A percentile compares a stretch with the other conserved stretches of the same genome.
Evolutionary conservation across 1,140 invertebrate species (phyloP).

Genomic region (Conus betulinus): DNA sequence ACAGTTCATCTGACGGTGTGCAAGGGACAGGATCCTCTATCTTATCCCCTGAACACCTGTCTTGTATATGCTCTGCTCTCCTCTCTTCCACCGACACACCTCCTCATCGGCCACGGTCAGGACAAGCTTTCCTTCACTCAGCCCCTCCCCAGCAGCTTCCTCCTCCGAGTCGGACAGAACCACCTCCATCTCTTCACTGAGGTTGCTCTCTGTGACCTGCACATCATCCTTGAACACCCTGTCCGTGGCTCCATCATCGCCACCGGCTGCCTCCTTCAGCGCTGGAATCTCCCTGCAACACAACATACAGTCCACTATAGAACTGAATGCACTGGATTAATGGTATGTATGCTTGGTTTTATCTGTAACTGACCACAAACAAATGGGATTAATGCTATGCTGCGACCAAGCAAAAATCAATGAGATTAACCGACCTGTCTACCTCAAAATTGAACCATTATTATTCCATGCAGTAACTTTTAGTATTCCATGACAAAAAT

Average conservation of each 20-base stretch:
- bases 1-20: neutral
- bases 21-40: neutral
- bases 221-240: neutral
- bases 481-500: too few relatives aligned
- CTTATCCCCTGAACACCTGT: neutral
- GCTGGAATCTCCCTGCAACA: neutral
- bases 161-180: slow-evolving; percentile 36
- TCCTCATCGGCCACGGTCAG: slow-evolving; percentile 12
- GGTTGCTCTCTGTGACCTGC: neutral
- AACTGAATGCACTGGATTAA: too few relatives aligned
- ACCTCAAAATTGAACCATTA: too few relatives aligned
- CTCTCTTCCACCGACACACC: slow-evolving; percentile 47
- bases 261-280: neutral
- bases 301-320: neutral
- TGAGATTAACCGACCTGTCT: too few relatives aligned
- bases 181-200: slow-evolving; percentile 34
- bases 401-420: too few relatives aligned
- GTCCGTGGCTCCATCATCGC: neutral
- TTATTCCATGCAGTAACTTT: too few relatives aligned
- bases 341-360: too few relatives aligned
- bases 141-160: slow-evolving; percentile 4
- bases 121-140: slow-evolving; percentile 3
- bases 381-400: too few relatives aligned
- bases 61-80: slow-evolving; percentile 28
- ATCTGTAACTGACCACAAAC: too few relatives aligned